Percentiles rank a stretch among this genome's conserved stretches.
These are phyloP conservation scores for Augochlora pura DNA, from an alignment of 1,140 invertebrate species.

Conservation along the genomic window DNA sequence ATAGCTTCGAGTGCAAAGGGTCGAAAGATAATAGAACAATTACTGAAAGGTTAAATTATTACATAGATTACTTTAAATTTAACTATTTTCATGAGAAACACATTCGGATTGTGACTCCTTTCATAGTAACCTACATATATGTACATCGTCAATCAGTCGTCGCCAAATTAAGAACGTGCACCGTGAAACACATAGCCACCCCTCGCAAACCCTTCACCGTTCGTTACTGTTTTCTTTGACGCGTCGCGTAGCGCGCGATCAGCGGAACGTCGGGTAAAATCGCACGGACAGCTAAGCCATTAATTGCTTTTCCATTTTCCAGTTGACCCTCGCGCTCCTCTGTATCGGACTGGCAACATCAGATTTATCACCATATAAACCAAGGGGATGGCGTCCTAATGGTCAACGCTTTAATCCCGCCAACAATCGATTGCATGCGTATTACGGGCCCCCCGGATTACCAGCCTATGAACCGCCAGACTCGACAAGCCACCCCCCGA, in stretches of 20 bases:
- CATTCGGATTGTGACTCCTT: too few species aligned
- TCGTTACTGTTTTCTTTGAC: too few species aligned
- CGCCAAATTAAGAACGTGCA: too few species aligned
- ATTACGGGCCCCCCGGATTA: conserved; percentile 56
- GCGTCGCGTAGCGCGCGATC: background rate
- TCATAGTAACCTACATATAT: too few species aligned
- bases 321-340: conserved; percentile 55
- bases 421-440: conserved; percentile 58
- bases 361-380: conserved; percentile 63
- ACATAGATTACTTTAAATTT: too few species aligned
- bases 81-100: too few species aligned
- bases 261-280: conserved; percentile 14
- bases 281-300: conserved; percentile 25
- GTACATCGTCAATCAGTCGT: too few species aligned
- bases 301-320: conserved; percentile 48
- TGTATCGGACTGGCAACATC: conserved; percentile 60
- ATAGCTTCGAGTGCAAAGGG: too few species aligned
- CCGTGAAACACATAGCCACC: too few species aligned
- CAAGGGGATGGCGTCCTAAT: conserved; percentile 72
- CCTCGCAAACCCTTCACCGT: too few species aligned
- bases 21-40: too few species aligned
- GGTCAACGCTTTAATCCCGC: conserved; percentile 68
- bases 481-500: conserved; percentile 54
- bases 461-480: conserved; percentile 63
- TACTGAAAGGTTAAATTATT: too few species aligned